Percentiles rank a stretch among this genome's conserved stretches.
Conservation (phyloP, 2,888 invertebrate species). For the Drosophila prostipennis region DNA sequence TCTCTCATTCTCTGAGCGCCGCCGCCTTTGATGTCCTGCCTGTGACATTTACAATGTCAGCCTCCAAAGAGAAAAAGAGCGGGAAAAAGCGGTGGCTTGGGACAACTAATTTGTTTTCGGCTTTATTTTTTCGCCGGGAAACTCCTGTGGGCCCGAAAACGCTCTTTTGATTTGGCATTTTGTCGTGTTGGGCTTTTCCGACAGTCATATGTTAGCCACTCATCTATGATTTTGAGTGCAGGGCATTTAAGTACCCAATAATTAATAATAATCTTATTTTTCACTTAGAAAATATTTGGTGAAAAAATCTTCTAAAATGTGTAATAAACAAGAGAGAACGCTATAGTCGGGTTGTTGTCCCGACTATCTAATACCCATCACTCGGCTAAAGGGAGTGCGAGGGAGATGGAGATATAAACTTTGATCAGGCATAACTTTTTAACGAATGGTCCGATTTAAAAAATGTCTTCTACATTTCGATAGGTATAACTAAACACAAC, state of each 20-base stretch:
- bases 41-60: constrained; percentile 73
- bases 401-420: too few relatives aligned
- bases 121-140: constrained; percentile 56
- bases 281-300: too few relatives aligned
- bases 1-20: constrained; percentile 39
- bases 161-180: constrained; percentile 55
- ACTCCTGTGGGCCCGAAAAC: constrained; percentile 56
- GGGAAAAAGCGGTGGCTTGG: constrained; percentile 17
- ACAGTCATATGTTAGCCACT: constrained; percentile 34
- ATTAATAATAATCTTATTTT: neutral
- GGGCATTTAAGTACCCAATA: neutral
- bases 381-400: too few relatives aligned
- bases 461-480: too few relatives aligned
- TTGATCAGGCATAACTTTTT: too few relatives aligned
- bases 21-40: constrained; percentile 55
- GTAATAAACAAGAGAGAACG: too few relatives aligned
- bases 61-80: constrained; percentile 21
- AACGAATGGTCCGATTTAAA: too few relatives aligned
- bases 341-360: too few relatives aligned
- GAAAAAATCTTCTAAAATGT: too few relatives aligned
- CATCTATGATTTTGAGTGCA: neutral
- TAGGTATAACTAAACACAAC: too few relatives aligned
- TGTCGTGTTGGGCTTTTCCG: constrained; percentile 28
- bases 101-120: constrained; percentile 65
- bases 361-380: too few relatives aligned